Evolutionary conservation across 2,888 invertebrate species (phyloP), one percentile per base, ranked within the genome.

Genomic region (Balanococcus diminutus): DNA sequence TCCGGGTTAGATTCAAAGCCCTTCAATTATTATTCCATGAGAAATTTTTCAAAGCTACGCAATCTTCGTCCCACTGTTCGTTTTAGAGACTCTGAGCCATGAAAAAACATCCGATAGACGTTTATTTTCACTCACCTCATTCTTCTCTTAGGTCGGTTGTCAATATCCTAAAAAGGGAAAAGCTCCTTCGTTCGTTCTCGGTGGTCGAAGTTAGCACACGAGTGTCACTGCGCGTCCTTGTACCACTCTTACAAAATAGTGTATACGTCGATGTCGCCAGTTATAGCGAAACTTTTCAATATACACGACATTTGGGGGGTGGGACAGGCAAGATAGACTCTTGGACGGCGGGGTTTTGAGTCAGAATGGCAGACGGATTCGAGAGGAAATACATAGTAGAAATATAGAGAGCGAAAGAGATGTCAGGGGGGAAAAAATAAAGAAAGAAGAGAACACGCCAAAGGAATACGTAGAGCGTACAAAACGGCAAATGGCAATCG

Each of bases 381-480:
- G 51, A 51, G 51, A 51, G 51, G 51, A 51, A 51, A 51, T 51
- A 51, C 51, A 19, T 51, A 19, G 8, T n/a, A 46, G 19, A 51
- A 5, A 51, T 51, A 51, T 42, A 56, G 19, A 46, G 14, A 56
- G 56, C n/a, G 56, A 56, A 11, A 19, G n/a, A n/a, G n/a, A n/a
- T n/a, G n/a, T n/a, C 14, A 14, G 28, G 28, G 28, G 6, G 22
- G 4, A 3, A 22, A 46, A 46, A 46, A 46, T 2, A 11, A 51
- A 22, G 8, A 51, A 51, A 51, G 22, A n/a, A 51, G 22, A 51
- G 28, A 67, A 67, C 2, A 67, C 28, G 67, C 67, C 67, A 67
- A 67, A 67, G 67, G 67, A 67, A 67, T 67, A 67, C 67, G 67
- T 67, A 14, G 67, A 25, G 67, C 25, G 25, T 67, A 67, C 25